A percentile compares a stretch with the other conserved stretches of the same genome.
Evolutionary conservation across 2,113 vertebrate genomes (phyloP).

Genomic region (Lagopus leucura): DNA sequence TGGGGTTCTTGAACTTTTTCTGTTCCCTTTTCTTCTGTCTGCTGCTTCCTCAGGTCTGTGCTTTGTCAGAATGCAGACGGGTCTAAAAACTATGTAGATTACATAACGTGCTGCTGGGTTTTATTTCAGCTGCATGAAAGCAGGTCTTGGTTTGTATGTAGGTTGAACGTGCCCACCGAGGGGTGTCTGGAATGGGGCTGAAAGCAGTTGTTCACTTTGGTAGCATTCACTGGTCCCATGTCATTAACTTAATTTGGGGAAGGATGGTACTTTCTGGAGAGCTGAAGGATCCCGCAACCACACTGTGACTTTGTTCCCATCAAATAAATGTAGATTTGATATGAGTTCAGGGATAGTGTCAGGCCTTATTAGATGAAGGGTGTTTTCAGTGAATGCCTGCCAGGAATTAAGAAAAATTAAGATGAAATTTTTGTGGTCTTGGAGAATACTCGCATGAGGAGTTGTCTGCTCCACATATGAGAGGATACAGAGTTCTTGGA

Average conservation of each 20-base stretch:
- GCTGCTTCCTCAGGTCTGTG: neutral
- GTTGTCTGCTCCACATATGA: neutral
- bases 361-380: neutral
- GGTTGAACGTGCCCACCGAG: neutral
- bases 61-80: neutral
- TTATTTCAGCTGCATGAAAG: neutral
- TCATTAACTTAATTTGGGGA: neutral
- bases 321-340: neutral
- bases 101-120: neutral
- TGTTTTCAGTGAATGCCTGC: constrained; percentile 6
- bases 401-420: constrained; percentile 40
- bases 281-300: neutral
- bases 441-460: neutral
- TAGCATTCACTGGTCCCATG: neutral
- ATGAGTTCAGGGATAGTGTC: neutral
- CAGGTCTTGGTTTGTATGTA: neutral
- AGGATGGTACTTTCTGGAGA: neutral
- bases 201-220: neutral
- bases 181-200: neutral
- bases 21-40: constrained; percentile 36
- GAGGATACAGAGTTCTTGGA: neutral
- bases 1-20: neutral
- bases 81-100: constrained; percentile 14
- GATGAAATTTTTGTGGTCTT: constrained; percentile 2
- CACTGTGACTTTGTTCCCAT: neutral